Evolutionary conservation across 2,113 vertebrate genomes (phyloP), one percentile per base, ranked within the genome.

Genomic region (Lucifuga dentata): DNA sequence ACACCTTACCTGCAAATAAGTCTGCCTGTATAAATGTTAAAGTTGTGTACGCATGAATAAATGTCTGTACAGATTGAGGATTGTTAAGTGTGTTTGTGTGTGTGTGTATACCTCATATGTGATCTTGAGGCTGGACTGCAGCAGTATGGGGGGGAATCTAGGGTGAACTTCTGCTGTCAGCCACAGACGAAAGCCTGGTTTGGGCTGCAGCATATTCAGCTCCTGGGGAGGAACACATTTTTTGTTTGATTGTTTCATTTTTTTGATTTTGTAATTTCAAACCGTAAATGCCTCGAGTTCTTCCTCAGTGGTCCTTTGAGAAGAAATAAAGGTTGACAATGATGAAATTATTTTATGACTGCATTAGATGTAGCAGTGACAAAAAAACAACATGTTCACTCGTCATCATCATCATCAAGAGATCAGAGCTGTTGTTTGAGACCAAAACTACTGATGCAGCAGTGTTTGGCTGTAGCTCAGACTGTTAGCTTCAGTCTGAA

Each of bases 61-160:
- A 11, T 46, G 12, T 44, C 23, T 48, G 26, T 26, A 16, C n/a
- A n/a, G n/a, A n/a, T n/a, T n/a, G n/a, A n/a, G n/a, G n/a, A n/a
- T n/a, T n/a, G n/a, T n/a, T 16, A 33, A 11, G 32, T 43, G 39
- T 19, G 36, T n/a, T 11, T 68, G 21, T 23, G 38, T 35, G 19
- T 8, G 11, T 65, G 38, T 40, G 65, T 71, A 85, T 93, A 98
- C 98, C 95, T 99, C 97, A 0, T 97, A 99, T 7, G 97, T 96
- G 91, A 99, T 94, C 86, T 99, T 99, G 58, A 99, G 90, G 90
- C 96, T 99, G 78, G 96, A 96, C 39, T 99, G 97, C 70, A 99
- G 93, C 51, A 99, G 89, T 77, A 98, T 95, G 0, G 95, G 93
- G 55, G 97, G 94, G 86, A 99, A 98, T 66, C 92, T 94, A 12